These are phyloP conservation scores for Pogona vitticeps DNA, from an alignment of 2,113 vertebrate genomes.

Conservation along the genomic window DNA sequence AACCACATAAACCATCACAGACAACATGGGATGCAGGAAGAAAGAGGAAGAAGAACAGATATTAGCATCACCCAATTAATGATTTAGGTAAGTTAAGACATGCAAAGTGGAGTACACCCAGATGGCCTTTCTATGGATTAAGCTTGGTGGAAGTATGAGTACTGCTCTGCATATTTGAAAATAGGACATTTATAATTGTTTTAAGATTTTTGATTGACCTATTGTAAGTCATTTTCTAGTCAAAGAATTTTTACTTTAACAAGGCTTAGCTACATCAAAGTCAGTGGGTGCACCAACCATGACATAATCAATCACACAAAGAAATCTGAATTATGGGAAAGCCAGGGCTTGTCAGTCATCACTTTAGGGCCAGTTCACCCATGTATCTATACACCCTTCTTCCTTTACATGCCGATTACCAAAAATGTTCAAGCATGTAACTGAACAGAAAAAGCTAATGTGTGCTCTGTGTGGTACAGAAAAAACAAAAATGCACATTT, in stretches of 20 bases:
- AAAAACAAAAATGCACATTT: not conserved
- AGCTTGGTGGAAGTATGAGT: slow-evolving; percentile 38
- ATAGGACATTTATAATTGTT: slow-evolving; percentile 18
- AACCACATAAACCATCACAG: slow-evolving; percentile 90
- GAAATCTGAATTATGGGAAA: not conserved
- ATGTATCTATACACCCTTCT: not conserved
- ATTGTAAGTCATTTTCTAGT: slow-evolving; percentile 57
- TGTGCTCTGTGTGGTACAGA: not conserved
- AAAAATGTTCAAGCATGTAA: not conserved
- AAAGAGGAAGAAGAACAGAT: slow-evolving; percentile 91
- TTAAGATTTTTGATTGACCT: slow-evolving; percentile 36
- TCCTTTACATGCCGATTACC: not conserved
- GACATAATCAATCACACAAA: slow-evolving; percentile 4
- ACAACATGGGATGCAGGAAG: slow-evolving; percentile 88
- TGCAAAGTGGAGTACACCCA: slow-evolving; percentile 68
- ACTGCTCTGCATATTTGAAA: not conserved
- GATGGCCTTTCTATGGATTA: slow-evolving; percentile 56
- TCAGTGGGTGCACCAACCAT: slow-evolving; percentile 27
- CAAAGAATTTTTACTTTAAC: slow-evolving; percentile 48
- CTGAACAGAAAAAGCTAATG: not conserved
- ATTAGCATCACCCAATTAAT: slow-evolving; percentile 84
- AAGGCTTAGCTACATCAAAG: slow-evolving; percentile 65
- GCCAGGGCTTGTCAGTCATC: not conserved
- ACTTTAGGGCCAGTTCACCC: not conserved
- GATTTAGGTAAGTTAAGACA: slow-evolving; percentile 72